Evolutionary conservation across 2,888 invertebrate species (phyloP).

Genomic region (Macrophya annulata): DNA sequence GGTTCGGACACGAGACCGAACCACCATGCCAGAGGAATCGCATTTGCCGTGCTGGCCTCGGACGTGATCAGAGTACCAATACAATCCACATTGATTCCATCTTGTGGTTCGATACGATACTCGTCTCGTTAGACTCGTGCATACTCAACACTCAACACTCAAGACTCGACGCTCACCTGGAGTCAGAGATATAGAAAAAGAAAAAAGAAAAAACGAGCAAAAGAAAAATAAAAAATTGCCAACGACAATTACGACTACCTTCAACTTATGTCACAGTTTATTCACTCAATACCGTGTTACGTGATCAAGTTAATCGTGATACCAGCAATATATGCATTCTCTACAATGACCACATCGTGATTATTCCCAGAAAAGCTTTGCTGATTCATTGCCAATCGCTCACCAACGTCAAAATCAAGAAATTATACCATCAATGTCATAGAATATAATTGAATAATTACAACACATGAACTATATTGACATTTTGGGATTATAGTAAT

Average conservation of each 20-base stretch:
- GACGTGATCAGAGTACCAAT: constrained; percentile 40
- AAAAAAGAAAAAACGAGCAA: constrained; percentile 25
- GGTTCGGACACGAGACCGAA: constrained; percentile 45
- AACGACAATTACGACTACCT: constrained; percentile 26
- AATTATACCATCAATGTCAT: not conserved
- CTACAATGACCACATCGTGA: not conserved
- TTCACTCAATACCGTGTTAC: constrained; percentile 31
- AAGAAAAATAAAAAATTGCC: not conserved
- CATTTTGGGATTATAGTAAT: not conserved
- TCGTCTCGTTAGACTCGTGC: constrained; percentile 31
- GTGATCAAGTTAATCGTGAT: constrained; percentile 21
- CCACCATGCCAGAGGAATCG: not conserved
- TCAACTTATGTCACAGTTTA: constrained; percentile 25
- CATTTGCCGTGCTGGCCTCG: constrained; percentile 39
- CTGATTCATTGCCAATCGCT: not conserved
- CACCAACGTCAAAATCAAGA: not conserved
- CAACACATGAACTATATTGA: no score
- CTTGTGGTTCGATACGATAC: constrained; percentile 24
- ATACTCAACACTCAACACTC: not conserved
- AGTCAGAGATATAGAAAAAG: not conserved
- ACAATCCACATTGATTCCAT: constrained; percentile 22
- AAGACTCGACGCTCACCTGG: not conserved
- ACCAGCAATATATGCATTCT: not conserved
- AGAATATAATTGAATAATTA: not conserved
- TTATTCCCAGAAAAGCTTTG: not conserved